Percentiles rank a stretch among this genome's conserved stretches.
Conservation (phyloP, 2,113 vertebrate species). For the Odontesthes bonariensis region DNA sequence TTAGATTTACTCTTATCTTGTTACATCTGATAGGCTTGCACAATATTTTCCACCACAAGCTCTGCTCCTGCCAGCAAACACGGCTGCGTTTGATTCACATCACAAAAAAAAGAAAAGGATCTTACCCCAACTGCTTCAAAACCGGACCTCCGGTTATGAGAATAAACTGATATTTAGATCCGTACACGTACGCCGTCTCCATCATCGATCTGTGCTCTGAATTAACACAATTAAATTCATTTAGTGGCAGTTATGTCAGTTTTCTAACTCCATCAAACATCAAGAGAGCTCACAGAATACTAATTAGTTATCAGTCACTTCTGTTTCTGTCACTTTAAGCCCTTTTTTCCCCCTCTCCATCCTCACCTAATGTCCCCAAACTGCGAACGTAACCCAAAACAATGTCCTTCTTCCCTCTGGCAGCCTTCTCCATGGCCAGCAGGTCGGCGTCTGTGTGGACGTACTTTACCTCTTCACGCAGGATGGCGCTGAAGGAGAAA, state of each 20-base stretch:
- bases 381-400: conserved; percentile 89
- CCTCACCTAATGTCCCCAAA: conserved; percentile 91
- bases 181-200: conserved; percentile 95
- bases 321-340: too few species aligned
- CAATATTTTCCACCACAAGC: too few species aligned
- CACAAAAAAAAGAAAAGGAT: background rate
- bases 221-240: conserved; percentile 1
- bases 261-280: too few species aligned
- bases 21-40: too few species aligned
- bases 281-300: too few species aligned
- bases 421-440: conserved; percentile 83
- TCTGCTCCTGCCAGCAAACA: too few species aligned
- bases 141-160: conserved; percentile 89
- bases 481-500: conserved; percentile 83
- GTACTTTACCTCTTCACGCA: conserved; percentile 94
- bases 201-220: conserved; percentile 94
- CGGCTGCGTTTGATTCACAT: background rate
- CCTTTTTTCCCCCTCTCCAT: background rate
- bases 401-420: conserved; percentile 87
- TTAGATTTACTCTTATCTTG: too few species aligned
- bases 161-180: conserved; percentile 91
- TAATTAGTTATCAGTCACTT: too few species aligned
- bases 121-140: conserved; percentile 87
- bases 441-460: conserved; percentile 87
- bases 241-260: background rate